Evolutionary conservation across 2,888 invertebrate species (phyloP), one percentile per base, ranked within the genome.

Genomic region (Coelogynopora nodosa): DNA sequence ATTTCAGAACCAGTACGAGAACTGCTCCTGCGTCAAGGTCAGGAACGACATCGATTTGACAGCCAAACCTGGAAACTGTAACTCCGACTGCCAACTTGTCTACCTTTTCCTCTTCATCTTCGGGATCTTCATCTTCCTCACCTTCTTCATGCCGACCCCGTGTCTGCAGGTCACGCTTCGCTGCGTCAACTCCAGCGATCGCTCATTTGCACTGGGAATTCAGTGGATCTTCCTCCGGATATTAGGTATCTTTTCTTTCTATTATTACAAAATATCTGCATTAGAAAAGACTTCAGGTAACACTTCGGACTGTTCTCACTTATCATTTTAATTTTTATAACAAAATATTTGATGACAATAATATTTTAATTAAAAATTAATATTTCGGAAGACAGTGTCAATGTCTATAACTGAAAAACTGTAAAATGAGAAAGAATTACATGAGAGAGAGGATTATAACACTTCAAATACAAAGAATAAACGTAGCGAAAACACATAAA

Each of bases 111-210:
- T 74, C 23, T 10, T 74, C 23, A 2, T 26, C 74, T 74, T 74
- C 74, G 23, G 74, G 5, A 26, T 23, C 23, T 74, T 74, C 27
- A 74, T 5, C 18, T 74, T 74, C 74, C 74, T 74, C 74, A 74
- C 74, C 74, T 74, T 13, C 74, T 74, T 74, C 74, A 74, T 74
- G 27, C 74, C 74, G 2, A 26, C 74, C 18, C 74, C 74, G 10
- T 74, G 74, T 74, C 74, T 74, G 23, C 74, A 74, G 5, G 74
- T 74, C 23, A 74, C 74, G 5, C 74, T 74, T 2, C 74, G 74
- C 23, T 74, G 74, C 74, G 27, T 26, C 74, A 13, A 74, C 5
- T 26, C 5, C 27, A 2, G 23, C 2, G 74, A 74, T 13, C 74
- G 74, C 18, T 74, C 74, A 23, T 74, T 74, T 74, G 74, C 74